Percentiles rank a stretch among this genome's conserved stretches.
Evolutionary conservation across 2,113 vertebrate species (phyloP).

Genomic region (Cavia aperea): DNA sequence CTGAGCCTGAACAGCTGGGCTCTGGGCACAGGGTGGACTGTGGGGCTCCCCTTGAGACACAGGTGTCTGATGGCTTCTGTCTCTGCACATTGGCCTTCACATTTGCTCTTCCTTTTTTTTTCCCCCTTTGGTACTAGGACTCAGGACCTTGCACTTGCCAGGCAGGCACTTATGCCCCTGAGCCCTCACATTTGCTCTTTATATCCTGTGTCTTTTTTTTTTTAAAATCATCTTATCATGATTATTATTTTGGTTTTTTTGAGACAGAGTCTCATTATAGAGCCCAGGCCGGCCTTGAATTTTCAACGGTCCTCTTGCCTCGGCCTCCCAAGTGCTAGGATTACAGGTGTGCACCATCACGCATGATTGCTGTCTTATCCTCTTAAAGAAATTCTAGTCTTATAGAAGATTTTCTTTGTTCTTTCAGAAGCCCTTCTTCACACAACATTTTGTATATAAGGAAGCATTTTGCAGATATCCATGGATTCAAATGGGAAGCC

Average conservation of each 20-base stretch:
- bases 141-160: too few relatives aligned
- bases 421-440: not conserved
- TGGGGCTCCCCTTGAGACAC: not conserved
- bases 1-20: fast-evolving
- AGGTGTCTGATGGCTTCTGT: not conserved
- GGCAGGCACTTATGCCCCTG: too few relatives aligned
- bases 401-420: slow-evolving; percentile 5
- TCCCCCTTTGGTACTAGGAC: too few relatives aligned
- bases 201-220: not conserved
- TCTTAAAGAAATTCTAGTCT: not conserved
- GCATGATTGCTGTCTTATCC: not conserved
- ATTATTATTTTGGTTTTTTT: not conserved
- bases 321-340: not conserved
- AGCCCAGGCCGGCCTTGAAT: not conserved
- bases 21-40: not conserved
- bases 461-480: not conserved
- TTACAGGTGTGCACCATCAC: not conserved
- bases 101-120: too few relatives aligned
- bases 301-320: not conserved
- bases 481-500: not conserved
- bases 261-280: not conserved
- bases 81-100: not conserved
- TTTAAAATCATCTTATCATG: not conserved
- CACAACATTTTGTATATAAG: not conserved
- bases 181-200: not conserved